Evolutionary conservation across 2,888 invertebrate genomes (phyloP).

Genomic region (Hyposoter dolosus): DNA sequence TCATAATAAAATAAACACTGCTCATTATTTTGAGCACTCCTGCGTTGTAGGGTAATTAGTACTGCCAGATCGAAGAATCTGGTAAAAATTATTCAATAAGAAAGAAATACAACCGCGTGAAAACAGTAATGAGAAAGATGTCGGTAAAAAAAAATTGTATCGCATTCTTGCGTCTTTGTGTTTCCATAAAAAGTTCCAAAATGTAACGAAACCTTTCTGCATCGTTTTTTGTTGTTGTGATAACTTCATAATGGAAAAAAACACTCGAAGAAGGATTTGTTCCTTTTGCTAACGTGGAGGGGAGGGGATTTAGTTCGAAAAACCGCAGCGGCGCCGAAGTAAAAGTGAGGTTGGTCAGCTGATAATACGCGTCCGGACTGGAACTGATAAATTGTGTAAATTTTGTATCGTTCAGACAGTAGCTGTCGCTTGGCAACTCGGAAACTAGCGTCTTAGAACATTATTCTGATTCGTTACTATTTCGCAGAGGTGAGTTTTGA

Average conservation of each 20-base stretch:
- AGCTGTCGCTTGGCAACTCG: slow-evolving; percentile 57
- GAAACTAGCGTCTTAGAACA: slow-evolving; percentile 30
- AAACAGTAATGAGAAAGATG: not conserved
- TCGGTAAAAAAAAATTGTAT: not conserved
- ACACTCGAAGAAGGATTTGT: not conserved
- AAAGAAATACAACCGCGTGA: not conserved
- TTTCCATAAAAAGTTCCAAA: not conserved
- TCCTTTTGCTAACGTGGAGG: not conserved
- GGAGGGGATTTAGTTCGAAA: slow-evolving; percentile 11
- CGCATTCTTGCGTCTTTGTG: not conserved
- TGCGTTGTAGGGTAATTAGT: not conserved
- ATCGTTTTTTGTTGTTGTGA: not conserved
- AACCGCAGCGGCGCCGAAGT: not conserved
- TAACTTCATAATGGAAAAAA: not conserved
- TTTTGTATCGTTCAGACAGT: slow-evolving; percentile 36
- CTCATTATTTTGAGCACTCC: not conserved
- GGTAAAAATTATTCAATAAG: not conserved
- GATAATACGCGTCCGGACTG: slow-evolving; percentile 5
- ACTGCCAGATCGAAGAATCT: not conserved
- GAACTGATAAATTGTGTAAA: slow-evolving; percentile 1
- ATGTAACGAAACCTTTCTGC: not conserved
- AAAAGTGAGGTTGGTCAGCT: slow-evolving; percentile 1
- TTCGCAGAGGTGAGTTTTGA: slow-evolving; percentile 49
- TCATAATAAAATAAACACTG: not conserved
- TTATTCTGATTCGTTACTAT: slow-evolving; percentile 33